phyloP scores from a whole-genome alignment of 2,113 vertebrate genomes.

The Campylomormyrus numenius region DNA sequence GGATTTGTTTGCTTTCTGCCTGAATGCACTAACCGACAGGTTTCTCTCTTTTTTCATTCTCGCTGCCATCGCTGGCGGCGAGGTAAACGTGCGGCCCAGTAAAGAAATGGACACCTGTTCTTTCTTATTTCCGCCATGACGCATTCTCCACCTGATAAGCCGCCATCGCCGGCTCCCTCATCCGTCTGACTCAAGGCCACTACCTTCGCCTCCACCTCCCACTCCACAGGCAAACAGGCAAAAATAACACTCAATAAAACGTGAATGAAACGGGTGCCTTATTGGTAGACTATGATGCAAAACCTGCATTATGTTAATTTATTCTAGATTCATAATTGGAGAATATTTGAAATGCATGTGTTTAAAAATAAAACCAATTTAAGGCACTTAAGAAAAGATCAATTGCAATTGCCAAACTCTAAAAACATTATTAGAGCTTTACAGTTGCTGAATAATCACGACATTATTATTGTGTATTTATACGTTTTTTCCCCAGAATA shows the following conservation, averaged over 20 bases:
- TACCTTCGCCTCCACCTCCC: neutral
- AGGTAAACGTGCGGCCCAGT: neutral
- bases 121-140: neutral
- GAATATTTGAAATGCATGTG: neutral
- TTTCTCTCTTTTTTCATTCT: neutral
- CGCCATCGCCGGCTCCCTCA: neutral
- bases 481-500: neutral
- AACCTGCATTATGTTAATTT: neutral
- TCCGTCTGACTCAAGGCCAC: neutral
- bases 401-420: neutral
- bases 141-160: neutral
- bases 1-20: slow-evolving; percentile 18
- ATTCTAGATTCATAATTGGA: neutral
- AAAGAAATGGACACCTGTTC: neutral
- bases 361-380: neutral
- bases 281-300: neutral
- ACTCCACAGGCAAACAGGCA: neutral
- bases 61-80: neutral
- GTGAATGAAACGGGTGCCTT: neutral
- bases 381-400: neutral
- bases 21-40: slow-evolving; percentile 1
- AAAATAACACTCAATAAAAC: neutral
- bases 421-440: neutral
- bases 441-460: neutral
- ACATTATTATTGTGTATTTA: neutral